Percentiles rank a stretch among this genome's conserved stretches.
Conservation (phyloP, 2,113 vertebrate species). For the Forbesichthys papilliferus region DNA sequence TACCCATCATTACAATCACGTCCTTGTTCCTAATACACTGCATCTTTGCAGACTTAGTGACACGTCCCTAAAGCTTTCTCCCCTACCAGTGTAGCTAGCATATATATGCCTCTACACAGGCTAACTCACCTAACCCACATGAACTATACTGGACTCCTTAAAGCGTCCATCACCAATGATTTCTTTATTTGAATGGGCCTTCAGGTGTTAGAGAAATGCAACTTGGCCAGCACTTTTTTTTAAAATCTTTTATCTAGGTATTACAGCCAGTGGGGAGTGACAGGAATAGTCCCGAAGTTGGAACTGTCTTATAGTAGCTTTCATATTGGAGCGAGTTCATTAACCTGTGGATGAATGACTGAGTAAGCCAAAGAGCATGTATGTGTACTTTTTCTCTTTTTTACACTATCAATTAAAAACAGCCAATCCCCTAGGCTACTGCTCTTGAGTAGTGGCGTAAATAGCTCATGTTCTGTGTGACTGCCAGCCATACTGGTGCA, state of each 20-base stretch:
- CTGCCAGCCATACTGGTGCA: slow-evolving; percentile 17
- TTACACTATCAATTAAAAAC: neutral
- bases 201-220: slow-evolving; percentile 1
- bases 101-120: neutral
- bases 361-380: slow-evolving; percentile 55
- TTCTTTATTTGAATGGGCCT: slow-evolving; percentile 1
- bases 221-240: neutral
- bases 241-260: too few species aligned
- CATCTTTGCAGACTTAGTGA: neutral
- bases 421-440: too few species aligned
- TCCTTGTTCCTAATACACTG: slow-evolving; percentile 9
- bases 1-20: slow-evolving; percentile 24
- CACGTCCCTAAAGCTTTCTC: neutral
- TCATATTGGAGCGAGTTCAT: slow-evolving; percentile 16
- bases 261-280: neutral
- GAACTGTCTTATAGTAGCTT: slow-evolving; percentile 16
- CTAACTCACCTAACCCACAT: neutral
- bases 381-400: slow-evolving; percentile 38
- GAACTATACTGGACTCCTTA: neutral
- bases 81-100: neutral
- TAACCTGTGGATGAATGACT: slow-evolving; percentile 58
- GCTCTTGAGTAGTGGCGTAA: slow-evolving; percentile 38
- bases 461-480: slow-evolving; percentile 19
- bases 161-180: slow-evolving; percentile 1
- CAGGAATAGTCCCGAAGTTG: slow-evolving; percentile 5